Evolutionary conservation across 2,888 invertebrate genomes (phyloP), one percentile per base, ranked within the genome.

Genomic region (Drosophila falleni): DNA sequence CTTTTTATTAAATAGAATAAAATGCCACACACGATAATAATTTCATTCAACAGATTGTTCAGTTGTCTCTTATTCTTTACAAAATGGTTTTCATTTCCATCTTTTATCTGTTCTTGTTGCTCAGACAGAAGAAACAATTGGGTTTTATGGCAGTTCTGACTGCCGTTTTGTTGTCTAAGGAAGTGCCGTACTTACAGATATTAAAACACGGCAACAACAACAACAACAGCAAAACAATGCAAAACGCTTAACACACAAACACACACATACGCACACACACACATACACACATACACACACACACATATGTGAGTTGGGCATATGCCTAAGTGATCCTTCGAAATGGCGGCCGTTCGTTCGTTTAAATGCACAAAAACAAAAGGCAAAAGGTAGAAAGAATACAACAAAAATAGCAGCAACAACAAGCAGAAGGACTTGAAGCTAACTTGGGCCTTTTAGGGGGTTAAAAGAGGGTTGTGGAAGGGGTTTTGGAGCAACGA

Each of bases 141-240:
- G 64, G 67, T 85, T 81, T 78, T 69, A 71, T 76, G 71, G 59
- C 47, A 50, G 51, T 49, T n/a, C n/a, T 39, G 42, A 33, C 50
- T 70, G 63, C 37, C 51, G 63, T 47, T 53, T 59, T 69, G 71
- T 68, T 71, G 73, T 46, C 69, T 71, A 53, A 74, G 71, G 71
- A 81, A 81, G 80, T 86, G 74, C 69, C 75, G 71, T 87, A 86
- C 87, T 86, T 80, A 74, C 63, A 81, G 72, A 77, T 87, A 86
- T 89, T 84, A 85, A 87, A 86, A 77, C 49, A 53, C 73, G 78
- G 62, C 68, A 71, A 64, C 51, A 69, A 58, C 51, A 69, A 58
- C 62, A 78, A 58, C 51, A 69, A 58, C 62, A 78, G 50, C 54
- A 68, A 69, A 75, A 88, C 84, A 86, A 86, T 84, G 81, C 59